phyloP scores from a whole-genome alignment of 2,888 invertebrate species.

The Noctua janthe region DNA sequence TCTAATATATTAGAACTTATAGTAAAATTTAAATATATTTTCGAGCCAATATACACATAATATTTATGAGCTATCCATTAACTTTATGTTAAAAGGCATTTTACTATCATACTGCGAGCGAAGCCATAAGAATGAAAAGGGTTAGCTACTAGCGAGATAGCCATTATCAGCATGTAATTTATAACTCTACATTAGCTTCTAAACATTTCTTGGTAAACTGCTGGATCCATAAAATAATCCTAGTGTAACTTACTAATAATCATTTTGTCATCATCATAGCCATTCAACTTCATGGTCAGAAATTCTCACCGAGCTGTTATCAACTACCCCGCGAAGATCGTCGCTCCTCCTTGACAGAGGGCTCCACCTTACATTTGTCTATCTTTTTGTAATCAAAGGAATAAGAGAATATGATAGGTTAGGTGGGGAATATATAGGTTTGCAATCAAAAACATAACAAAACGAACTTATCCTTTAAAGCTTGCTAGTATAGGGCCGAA shows the following conservation, averaged over 20 bases:
- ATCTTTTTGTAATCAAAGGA: too few species aligned
- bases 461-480: background rate
- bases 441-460: background rate
- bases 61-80: slow-evolving; percentile 2
- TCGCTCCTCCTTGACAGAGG: background rate
- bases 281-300: background rate
- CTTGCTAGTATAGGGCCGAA: background rate
- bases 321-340: background rate
- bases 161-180: slow-evolving; percentile 6
- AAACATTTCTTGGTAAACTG: background rate
- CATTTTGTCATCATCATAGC: background rate
- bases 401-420: too few species aligned
- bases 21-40: background rate
- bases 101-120: background rate
- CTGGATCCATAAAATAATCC: background rate
- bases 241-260: background rate
- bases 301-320: background rate
- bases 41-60: background rate
- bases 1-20: background rate
- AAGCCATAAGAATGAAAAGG: slow-evolving; percentile 38
- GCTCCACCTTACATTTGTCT: background rate
- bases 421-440: too few species aligned
- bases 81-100: slow-evolving; percentile 20
- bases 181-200: background rate
- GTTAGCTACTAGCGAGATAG: slow-evolving; percentile 20